Conservation (phyloP, 2,888 invertebrate genomes). For the Lasioglossum vierecki region DNA sequence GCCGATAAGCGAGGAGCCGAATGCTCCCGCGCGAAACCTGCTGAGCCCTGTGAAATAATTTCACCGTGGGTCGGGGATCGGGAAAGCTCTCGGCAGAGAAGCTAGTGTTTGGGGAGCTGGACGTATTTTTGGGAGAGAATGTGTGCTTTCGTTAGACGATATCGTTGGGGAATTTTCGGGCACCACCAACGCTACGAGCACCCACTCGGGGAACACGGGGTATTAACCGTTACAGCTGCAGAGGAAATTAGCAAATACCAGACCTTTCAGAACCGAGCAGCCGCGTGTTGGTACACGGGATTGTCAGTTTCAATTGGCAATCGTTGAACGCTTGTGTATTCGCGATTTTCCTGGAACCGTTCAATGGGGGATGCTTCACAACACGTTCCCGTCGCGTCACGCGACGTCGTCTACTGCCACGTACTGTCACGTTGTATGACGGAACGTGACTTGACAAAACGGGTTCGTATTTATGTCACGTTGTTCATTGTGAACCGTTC, state of each 20-base stretch:
- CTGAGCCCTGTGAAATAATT: constrained; percentile 43
- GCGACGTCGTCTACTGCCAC: neutral
- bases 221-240: constrained; percentile 1
- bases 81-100: neutral
- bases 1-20: constrained; percentile 42
- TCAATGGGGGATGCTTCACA: neutral
- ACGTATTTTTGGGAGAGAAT: constrained; percentile 9
- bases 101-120: neutral
- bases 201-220: neutral
- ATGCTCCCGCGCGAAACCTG: constrained; percentile 10
- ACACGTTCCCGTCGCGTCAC: neutral
- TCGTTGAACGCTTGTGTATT: neutral
- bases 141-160: neutral
- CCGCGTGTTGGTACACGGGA: neutral
- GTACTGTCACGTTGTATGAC: neutral
- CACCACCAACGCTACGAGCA: neutral
- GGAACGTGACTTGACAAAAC: neutral
- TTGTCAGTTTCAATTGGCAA: constrained; percentile 7
- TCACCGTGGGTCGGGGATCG: neutral
- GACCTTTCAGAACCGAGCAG: neutral
- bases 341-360: neutral
- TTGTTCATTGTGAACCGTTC: neutral
- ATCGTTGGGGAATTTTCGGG: constrained; percentile 5
- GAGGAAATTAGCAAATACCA: constrained; percentile 5
- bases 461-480: neutral